These are phyloP conservation scores for Atethmia centrago DNA, from an alignment of 2,888 invertebrate species.

Conservation along the genomic window DNA sequence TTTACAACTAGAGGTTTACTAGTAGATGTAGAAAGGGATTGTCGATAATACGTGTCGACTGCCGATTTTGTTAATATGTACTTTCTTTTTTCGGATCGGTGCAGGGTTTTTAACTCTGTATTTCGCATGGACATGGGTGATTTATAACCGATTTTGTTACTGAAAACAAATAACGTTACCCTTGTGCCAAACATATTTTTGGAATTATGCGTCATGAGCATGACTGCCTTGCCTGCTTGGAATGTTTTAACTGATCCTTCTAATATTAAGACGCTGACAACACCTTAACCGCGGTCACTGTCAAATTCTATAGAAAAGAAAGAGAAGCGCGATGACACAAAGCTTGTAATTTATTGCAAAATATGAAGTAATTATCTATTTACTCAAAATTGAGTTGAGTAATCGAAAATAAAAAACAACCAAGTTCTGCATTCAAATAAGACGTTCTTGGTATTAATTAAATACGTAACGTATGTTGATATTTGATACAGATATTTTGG, in stretches of 20 bases:
- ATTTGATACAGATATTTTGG: no score
- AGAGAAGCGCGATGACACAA: no score
- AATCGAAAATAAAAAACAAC: no score
- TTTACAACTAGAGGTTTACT: constrained; percentile 20
- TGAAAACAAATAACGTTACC: constrained; percentile 48
- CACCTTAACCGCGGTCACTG: no score
- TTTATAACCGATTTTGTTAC: constrained; percentile 29
- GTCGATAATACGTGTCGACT: constrained; percentile 21
- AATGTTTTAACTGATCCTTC: constrained; percentile 21
- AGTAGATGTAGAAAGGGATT: constrained; percentile 11
- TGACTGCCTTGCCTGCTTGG: constrained; percentile 12
- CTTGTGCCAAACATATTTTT: constrained; percentile 42
- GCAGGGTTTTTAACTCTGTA: neutral
- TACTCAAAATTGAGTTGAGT: no score
- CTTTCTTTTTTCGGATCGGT: neutral
- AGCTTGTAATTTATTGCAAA: no score
- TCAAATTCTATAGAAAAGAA: no score
- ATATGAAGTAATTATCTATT: no score
- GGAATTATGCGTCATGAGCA: constrained; percentile 48
- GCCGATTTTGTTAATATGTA: constrained; percentile 1
- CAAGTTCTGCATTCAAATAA: no score
- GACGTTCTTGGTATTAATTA: no score
- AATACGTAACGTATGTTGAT: no score
- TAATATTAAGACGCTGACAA: neutral
- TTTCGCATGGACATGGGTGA: constrained; percentile 25